phyloP scores from a whole-genome alignment of 2,113 vertebrate genomes.

The Mustela nigripes region DNA sequence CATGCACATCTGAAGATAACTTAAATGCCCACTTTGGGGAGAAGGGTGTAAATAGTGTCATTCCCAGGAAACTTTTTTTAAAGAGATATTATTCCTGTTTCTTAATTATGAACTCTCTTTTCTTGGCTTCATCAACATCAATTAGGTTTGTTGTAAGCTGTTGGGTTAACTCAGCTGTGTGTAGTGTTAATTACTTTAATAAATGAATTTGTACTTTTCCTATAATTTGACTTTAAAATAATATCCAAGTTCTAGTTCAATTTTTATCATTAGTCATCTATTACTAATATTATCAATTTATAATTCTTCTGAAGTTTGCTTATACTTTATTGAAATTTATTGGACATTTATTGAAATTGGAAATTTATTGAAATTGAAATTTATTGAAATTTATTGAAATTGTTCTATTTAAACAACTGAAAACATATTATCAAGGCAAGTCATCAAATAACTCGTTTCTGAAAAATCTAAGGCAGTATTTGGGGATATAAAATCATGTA shows the following conservation, averaged over 20 bases:
- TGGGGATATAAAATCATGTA: background rate
- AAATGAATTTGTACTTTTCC: background rate
- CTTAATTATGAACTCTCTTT: background rate
- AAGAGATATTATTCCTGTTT: background rate
- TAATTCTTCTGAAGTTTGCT: background rate
- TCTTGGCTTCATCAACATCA: background rate
- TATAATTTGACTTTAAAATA: conserved; percentile 28
- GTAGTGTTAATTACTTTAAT: background rate
- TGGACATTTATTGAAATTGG: background rate
- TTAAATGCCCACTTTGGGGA: background rate
- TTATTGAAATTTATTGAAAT: background rate
- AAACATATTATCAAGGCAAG: background rate
- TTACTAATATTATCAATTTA: background rate
- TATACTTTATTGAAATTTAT: background rate
- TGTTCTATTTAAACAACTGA: background rate
- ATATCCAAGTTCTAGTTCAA: background rate
- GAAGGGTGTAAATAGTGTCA: background rate
- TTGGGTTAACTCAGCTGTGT: background rate
- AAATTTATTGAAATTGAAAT: background rate
- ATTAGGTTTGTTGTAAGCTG: background rate
- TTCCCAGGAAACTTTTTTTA: background rate
- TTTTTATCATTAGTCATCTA: background rate
- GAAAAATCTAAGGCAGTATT: background rate
- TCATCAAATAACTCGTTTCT: background rate
- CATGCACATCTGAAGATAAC: background rate